Evolutionary conservation across 1,140 invertebrate genomes (phyloP).

Genomic region (Octopus bimaculoides): DNA sequence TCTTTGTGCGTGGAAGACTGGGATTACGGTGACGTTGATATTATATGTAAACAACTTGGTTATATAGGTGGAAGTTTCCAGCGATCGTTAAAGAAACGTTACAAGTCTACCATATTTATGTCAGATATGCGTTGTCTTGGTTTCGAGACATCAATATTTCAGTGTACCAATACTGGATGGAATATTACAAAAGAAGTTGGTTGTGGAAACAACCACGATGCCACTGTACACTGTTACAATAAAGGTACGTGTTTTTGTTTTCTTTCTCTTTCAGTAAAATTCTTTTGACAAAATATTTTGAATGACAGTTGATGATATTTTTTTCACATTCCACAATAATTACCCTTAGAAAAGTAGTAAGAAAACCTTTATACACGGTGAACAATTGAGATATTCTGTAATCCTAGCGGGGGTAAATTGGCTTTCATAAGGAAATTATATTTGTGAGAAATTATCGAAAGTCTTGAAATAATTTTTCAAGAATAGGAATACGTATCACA

Average conservation of each 20-base stretch:
- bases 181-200: not conserved
- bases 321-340: too few species aligned
- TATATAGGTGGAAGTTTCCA: slow-evolving; percentile 61
- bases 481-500: too few species aligned
- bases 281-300: not conserved
- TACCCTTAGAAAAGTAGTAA: too few species aligned
- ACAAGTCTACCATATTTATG: slow-evolving; percentile 6
- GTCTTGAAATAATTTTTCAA: too few species aligned
- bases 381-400: too few species aligned
- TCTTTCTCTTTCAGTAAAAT: too few species aligned
- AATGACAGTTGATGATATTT: too few species aligned
- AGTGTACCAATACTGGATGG: slow-evolving; percentile 20
- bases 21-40: slow-evolving; percentile 21
- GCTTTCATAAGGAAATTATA: too few species aligned
- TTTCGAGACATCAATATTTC: slow-evolving; percentile 19
- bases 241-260: slow-evolving; percentile 15
- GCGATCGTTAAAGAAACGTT: slow-evolving; percentile 14
- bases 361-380: too few species aligned
- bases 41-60: slow-evolving; percentile 23
- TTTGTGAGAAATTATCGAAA: too few species aligned
- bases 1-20: slow-evolving; percentile 31
- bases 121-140: slow-evolving; percentile 13
- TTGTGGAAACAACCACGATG: slow-evolving; percentile 3
- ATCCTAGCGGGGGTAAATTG: too few species aligned
- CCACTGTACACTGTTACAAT: slow-evolving; percentile 16